phyloP scores from a whole-genome alignment of 92 coral and sea anemone species.

The Heteractis magnifica region DNA sequence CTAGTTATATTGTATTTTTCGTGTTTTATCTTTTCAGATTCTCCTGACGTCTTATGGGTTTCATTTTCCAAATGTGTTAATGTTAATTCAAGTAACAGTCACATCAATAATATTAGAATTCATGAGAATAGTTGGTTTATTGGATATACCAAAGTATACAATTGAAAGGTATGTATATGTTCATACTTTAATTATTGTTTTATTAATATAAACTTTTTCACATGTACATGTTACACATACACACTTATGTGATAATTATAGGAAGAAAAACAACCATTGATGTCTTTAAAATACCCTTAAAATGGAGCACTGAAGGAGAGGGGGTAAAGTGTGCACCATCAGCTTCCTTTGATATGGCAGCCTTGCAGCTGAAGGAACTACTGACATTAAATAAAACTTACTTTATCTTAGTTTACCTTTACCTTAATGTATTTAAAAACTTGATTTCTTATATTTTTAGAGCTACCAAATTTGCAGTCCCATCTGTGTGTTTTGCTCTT shows the following conservation, averaged over 20 bases:
- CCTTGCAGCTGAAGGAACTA: too few relatives aligned
- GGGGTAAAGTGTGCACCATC: too few relatives aligned
- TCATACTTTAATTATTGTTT: too few relatives aligned
- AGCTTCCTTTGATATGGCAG: too few relatives aligned
- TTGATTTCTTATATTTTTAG: constrained; percentile 35
- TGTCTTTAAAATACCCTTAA: too few relatives aligned
- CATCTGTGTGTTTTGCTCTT: constrained; percentile 80
- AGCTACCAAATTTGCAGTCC: constrained; percentile 64
- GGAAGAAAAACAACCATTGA: too few relatives aligned
- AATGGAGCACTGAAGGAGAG: too few relatives aligned
- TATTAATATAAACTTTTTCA: too few relatives aligned
- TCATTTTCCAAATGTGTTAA: constrained; percentile 78
- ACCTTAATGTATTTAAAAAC: background rate
- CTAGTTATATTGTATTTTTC: background rate
- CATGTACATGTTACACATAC: too few relatives aligned
- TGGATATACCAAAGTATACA: constrained; percentile 57
- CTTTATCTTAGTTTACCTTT: too few relatives aligned
- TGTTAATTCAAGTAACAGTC: constrained; percentile 66
- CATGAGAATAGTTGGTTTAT: constrained; percentile 39
- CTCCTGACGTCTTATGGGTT: constrained; percentile 70
- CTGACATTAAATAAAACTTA: too few relatives aligned
- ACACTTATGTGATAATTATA: too few relatives aligned
- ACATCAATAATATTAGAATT: constrained; percentile 53
- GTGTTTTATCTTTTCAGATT: constrained; percentile 34
- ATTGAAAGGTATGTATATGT: constrained; percentile 47